Evolutionary conservation across 2,888 invertebrate species (phyloP).

Genomic region (Polydrusus cervinus): DNA sequence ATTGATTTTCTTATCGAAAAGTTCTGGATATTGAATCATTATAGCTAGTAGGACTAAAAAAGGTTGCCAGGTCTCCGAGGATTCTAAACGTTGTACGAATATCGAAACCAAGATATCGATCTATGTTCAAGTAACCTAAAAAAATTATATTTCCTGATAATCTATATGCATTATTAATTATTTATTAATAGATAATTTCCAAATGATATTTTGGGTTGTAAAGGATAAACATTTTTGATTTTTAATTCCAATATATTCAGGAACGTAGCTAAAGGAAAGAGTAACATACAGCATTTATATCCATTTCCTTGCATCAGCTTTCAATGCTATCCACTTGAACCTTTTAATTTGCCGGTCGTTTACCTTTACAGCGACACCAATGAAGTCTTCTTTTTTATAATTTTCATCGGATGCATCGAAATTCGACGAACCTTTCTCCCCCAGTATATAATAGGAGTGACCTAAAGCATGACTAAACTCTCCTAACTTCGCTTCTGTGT

Average conservation of each 20-base stretch:
- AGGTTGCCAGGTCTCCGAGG: slow-evolving; percentile 44
- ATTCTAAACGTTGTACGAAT: slow-evolving; percentile 22
- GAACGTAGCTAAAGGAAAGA: too few species aligned
- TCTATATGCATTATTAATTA: too few species aligned
- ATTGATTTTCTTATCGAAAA: slow-evolving; percentile 43
- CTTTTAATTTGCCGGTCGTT: slow-evolving; percentile 41
- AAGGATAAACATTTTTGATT: too few species aligned
- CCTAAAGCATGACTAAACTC: slow-evolving; percentile 38
- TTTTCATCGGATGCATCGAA: slow-evolving; percentile 7
- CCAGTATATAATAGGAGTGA: slow-evolving; percentile 9
- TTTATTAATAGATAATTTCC: too few species aligned
- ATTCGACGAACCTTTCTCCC: neutral
- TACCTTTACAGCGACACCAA: neutral
- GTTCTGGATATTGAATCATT: slow-evolving; percentile 28
- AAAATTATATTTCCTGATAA: neutral
- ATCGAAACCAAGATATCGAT: slow-evolving; percentile 44
- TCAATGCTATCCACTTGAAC: slow-evolving; percentile 22
- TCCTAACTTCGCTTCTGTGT: slow-evolving; percentile 10
- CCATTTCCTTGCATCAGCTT: slow-evolving; percentile 32
- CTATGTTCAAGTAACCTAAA: slow-evolving; percentile 45
- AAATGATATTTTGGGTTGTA: too few species aligned
- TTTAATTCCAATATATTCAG: neutral
- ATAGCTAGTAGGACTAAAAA: slow-evolving; percentile 48
- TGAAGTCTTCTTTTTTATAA: neutral
- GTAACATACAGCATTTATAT: neutral